Percentiles rank a stretch among this genome's conserved stretches.
Conservation (phyloP, 2,888 invertebrate genomes). For the Autographa gamma region DNA sequence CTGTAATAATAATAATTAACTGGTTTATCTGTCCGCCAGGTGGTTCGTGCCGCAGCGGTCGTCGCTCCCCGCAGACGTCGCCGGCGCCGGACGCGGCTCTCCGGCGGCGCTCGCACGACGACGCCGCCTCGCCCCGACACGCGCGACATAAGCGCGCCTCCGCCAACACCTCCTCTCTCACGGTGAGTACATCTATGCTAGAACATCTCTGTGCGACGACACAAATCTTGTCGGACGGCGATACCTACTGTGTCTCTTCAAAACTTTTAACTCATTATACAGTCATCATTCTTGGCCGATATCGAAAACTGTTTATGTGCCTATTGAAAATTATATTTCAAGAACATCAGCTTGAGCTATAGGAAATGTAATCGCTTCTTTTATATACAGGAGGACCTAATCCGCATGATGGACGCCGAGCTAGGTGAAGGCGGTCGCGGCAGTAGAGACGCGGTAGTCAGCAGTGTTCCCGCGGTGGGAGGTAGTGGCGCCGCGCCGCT, state of each 20-base stretch:
- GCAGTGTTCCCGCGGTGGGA: constrained; percentile 70
- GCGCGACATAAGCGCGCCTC: constrained; percentile 73
- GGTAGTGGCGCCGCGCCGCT: constrained; percentile 71
- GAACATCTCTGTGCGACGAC: too few relatives aligned
- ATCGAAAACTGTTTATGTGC: too few relatives aligned
- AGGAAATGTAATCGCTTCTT: background rate
- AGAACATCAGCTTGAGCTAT: too few relatives aligned
- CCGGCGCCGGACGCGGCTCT: constrained; percentile 65
- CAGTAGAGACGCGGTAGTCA: constrained; percentile 91
- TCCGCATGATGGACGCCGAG: constrained; percentile 96
- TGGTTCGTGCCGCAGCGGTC: constrained; percentile 84
- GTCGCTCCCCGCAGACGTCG: constrained; percentile 74
- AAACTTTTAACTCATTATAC: too few relatives aligned
- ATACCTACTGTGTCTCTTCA: too few relatives aligned
- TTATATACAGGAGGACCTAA: constrained; percentile 92
- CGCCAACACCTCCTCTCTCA: constrained; percentile 80
- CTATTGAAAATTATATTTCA: too few relatives aligned
- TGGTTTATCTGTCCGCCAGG: constrained; percentile 69
- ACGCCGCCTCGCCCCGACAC: constrained; percentile 71
- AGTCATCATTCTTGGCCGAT: too few relatives aligned
- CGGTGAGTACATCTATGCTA: constrained; percentile 63
- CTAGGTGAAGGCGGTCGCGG: constrained; percentile 79
- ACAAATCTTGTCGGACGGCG: too few relatives aligned
- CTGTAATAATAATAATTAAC: background rate
- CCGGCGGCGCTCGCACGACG: constrained; percentile 80